Evolutionary conservation across 37 sponge, comb jelly and placozoan genomes (phyloP).

Genomic region (Aphrocallistes beatrix): DNA sequence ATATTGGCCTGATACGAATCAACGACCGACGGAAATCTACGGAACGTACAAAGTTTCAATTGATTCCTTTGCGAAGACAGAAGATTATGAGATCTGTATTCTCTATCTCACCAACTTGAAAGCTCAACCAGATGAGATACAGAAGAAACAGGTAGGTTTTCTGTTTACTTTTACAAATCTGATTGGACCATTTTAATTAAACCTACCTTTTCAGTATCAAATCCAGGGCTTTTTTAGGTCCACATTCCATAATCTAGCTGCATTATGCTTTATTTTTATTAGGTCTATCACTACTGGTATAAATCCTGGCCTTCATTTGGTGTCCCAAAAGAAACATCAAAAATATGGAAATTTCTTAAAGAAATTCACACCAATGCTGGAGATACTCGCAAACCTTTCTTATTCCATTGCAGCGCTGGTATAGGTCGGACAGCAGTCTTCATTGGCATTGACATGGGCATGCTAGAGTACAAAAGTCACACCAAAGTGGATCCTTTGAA

Average conservation of each 20-base stretch:
- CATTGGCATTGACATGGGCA: slow-evolving; percentile 13
- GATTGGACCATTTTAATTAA: background rate
- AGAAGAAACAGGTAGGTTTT: background rate
- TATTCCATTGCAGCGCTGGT: slow-evolving; percentile 23
- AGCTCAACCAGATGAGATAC: background rate
- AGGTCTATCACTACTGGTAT: slow-evolving; percentile 13
- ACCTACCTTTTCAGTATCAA: background rate
- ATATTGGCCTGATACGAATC: slow-evolving; percentile 14
- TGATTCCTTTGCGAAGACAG: background rate
- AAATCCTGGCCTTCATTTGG: background rate
- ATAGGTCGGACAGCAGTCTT: slow-evolving; percentile 8
- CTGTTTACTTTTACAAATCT: background rate
- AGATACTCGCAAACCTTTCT: background rate
- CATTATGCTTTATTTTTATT: too few relatives aligned
- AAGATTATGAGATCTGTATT: background rate
- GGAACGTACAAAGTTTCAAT: background rate
- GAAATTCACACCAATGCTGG: background rate
- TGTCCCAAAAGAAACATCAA: background rate
- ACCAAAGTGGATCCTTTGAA: background rate
- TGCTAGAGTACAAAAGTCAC: background rate
- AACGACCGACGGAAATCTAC: slow-evolving; percentile 9
- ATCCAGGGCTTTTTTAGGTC: background rate
- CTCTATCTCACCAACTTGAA: slow-evolving; percentile 1
- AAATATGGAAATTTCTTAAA: slow-evolving; percentile 5
- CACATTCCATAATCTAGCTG: background rate